phyloP scores from a whole-genome alignment of 2,797 vertebrate genomes.

The Galaxias olidus region DNA sequence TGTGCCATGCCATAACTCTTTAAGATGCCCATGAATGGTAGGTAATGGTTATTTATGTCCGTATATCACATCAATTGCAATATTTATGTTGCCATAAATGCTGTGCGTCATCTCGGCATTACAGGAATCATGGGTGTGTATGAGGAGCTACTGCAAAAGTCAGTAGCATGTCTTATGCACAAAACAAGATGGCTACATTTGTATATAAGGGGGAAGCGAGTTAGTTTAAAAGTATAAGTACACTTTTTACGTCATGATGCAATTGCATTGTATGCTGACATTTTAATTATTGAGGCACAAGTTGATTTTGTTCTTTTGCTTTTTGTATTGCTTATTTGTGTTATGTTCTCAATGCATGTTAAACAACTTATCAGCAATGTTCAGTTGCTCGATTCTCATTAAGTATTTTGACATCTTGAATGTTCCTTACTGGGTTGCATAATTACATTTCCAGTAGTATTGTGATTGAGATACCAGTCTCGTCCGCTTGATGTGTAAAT shows the following conservation, averaged over 20 bases:
- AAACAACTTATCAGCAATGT: conserved; percentile 63
- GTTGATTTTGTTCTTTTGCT: conserved; percentile 10
- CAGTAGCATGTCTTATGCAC: conserved; percentile 16
- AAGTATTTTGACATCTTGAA: conserved; percentile 79
- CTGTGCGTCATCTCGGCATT: conserved; percentile 31
- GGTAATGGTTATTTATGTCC: conserved; percentile 12
- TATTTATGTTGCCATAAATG: conserved; percentile 6
- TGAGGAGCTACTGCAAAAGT: conserved; percentile 24
- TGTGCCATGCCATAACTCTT: conserved; percentile 28
- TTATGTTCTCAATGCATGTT: conserved; percentile 77
- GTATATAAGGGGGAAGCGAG: conserved; percentile 25
- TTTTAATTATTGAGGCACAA: no score
- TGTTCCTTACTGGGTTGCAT: conserved; percentile 76
- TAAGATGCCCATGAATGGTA: conserved; percentile 23
- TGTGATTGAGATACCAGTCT: conserved; percentile 78
- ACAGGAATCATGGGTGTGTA: conserved; percentile 10
- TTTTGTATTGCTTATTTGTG: conserved; percentile 52
- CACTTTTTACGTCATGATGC: neutral
- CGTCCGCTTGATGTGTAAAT: conserved; percentile 80
- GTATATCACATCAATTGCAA: neutral
- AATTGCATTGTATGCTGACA: no score
- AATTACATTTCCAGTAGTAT: conserved; percentile 74
- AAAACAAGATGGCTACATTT: conserved; percentile 25
- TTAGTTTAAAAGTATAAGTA: conserved; percentile 13
- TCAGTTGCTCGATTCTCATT: conserved; percentile 62